Evolutionary conservation across 2,113 vertebrate genomes (phyloP).

Genomic region (Elachura formosa): DNA sequence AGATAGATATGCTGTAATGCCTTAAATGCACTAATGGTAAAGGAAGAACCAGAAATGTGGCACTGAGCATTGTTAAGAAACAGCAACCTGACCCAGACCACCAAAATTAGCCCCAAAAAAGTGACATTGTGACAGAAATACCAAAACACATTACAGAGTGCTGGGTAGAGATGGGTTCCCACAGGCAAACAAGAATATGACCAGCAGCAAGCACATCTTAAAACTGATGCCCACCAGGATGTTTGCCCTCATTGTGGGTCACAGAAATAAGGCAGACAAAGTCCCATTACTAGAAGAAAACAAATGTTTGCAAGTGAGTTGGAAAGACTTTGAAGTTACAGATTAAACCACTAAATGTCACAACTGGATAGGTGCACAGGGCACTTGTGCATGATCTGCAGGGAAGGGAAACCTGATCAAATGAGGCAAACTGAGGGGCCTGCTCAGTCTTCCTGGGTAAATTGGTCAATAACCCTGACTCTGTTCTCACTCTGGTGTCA

Average conservation of each 20-base stretch:
- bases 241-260: not conserved
- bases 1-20: not conserved
- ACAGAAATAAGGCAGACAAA: not conserved
- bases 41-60: not conserved
- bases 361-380: too few relatives aligned
- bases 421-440: not conserved
- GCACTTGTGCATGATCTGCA: too few relatives aligned
- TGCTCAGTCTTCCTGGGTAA: not conserved
- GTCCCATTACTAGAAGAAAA: not conserved
- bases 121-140: not conserved
- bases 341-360: not conserved
- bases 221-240: not conserved
- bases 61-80: not conserved
- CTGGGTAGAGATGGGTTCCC: not conserved
- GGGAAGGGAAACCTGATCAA: not conserved
- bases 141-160: not conserved
- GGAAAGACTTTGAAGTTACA: not conserved
- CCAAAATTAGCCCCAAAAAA: not conserved
- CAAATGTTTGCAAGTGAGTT: not conserved
- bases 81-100: not conserved
- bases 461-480: not conserved
- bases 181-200: not conserved
- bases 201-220: not conserved
- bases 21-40: not conserved
- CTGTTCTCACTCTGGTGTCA: not conserved